These are phyloP conservation scores for Neosilurus mollespiculum DNA, from an alignment of 2,797 vertebrate species.

Conservation along the genomic window DNA sequence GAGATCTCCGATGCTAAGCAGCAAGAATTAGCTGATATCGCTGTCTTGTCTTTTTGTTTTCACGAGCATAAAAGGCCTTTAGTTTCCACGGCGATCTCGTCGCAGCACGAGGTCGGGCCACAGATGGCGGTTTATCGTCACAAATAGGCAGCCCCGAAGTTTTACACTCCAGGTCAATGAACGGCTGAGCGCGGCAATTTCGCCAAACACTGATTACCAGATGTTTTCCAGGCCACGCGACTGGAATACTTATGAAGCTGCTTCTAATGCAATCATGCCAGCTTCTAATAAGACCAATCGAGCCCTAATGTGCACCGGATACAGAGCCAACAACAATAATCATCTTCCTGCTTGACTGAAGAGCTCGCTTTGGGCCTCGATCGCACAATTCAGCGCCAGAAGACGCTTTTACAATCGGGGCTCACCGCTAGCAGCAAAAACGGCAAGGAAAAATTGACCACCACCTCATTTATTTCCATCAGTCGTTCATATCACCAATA, in stretches of 20 bases:
- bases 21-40: neutral
- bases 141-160: conserved; percentile 82
- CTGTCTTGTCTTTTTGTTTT: conserved; percentile 12
- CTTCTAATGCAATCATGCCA: conserved; percentile 83
- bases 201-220: conserved; percentile 85
- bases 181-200: conserved; percentile 82
- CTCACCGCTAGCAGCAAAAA: neutral
- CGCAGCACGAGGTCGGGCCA: conserved; percentile 71
- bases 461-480: neutral
- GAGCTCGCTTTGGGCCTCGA: conserved; percentile 6
- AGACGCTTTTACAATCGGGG: conserved; percentile 10
- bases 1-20: neutral
- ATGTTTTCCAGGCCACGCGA: conserved; percentile 80
- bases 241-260: conserved; percentile 81
- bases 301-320: conserved; percentile 79
- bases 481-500: neutral
- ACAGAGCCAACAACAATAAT: conserved; percentile 83
- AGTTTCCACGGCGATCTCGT: conserved; percentile 67
- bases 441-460: neutral
- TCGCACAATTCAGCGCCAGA: conserved; percentile 32
- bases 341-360: conserved; percentile 61
- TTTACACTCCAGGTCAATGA: conserved; percentile 82
- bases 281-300: conserved; percentile 84
- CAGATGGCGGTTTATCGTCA: conserved; percentile 83
- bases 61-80: conserved; percentile 36